These are phyloP conservation scores for Lethenteron reissneri DNA, from an alignment of 2,113 vertebrate genomes.

Conservation along the genomic window DNA sequence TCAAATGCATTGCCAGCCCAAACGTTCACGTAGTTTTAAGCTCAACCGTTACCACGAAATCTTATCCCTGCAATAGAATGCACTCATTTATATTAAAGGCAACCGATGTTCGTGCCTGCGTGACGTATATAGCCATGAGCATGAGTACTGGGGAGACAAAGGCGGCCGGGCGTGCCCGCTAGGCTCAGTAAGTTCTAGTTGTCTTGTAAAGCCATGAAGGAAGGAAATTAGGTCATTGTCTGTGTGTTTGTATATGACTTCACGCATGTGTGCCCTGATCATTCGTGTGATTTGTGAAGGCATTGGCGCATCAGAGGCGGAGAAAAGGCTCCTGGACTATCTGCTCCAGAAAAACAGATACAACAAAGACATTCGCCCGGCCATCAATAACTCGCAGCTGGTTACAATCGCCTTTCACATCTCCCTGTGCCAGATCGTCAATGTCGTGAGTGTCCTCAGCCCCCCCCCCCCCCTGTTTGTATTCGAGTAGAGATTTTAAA, in stretches of 20 bases:
- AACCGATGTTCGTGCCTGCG: too few relatives aligned
- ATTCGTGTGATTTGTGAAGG: constrained; percentile 24
- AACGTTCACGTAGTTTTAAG: too few relatives aligned
- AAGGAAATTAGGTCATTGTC: constrained; percentile 13
- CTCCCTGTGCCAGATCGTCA: constrained; percentile 81
- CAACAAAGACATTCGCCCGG: constrained; percentile 76
- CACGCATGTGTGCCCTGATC: constrained; percentile 19
- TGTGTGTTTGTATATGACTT: constrained; percentile 16
- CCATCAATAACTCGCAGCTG: constrained; percentile 48
- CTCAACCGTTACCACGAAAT: too few relatives aligned
- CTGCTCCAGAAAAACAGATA: constrained; percentile 53
- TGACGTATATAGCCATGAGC: too few relatives aligned
- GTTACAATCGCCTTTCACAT: constrained; percentile 58
- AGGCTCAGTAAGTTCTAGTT: too few relatives aligned
- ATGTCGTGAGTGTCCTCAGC: constrained; percentile 39
- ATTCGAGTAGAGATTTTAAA: too few relatives aligned
- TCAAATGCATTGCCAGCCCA: too few relatives aligned
- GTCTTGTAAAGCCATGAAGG: constrained; percentile 15
- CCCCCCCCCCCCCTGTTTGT: too few relatives aligned
- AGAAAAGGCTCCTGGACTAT: constrained; percentile 67
- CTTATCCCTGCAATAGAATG: too few relatives aligned
- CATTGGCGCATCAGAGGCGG: constrained; percentile 41
- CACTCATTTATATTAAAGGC: too few relatives aligned
- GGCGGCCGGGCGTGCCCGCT: too few relatives aligned
- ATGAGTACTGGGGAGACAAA: too few relatives aligned